Evolutionary conservation across 2,113 vertebrate species (phyloP).

Genomic region (Chaetodon auriga): DNA sequence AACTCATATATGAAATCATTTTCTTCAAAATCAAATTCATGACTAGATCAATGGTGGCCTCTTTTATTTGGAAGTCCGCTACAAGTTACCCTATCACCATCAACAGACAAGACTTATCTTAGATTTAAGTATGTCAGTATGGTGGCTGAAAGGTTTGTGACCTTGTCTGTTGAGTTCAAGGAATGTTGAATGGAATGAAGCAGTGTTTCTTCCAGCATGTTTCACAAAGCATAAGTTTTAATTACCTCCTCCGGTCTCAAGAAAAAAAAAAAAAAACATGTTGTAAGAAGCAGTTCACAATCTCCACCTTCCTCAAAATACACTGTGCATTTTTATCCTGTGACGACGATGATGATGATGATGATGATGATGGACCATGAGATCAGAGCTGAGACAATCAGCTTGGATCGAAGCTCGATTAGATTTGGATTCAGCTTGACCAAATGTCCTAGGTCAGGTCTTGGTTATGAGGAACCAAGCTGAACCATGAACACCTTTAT

Average conservation of each 20-base stretch:
- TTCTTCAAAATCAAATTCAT: constrained; percentile 24
- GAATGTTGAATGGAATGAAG: too few species aligned
- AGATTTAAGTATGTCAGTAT: not conserved
- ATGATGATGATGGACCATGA: not conserved
- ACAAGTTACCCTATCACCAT: constrained; percentile 33
- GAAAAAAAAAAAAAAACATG: too few species aligned
- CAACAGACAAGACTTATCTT: constrained; percentile 21
- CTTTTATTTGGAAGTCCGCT: constrained; percentile 33
- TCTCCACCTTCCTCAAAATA: not conserved
- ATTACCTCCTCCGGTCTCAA: too few species aligned
- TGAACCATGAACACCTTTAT: not conserved
- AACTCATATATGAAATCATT: constrained; percentile 29
- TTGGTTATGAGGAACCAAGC: not conserved
- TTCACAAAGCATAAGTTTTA: not conserved
- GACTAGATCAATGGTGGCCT: constrained; percentile 22
- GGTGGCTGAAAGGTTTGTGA: not conserved
- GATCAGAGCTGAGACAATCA: not conserved
- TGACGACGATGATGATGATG: too few species aligned
- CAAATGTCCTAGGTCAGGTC: not conserved
- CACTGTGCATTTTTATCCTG: not conserved
- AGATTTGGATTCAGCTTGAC: not conserved
- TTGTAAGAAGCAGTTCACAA: too few species aligned
- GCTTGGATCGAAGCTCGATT: not conserved
- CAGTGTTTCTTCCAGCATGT: not conserved
- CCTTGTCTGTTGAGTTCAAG: not conserved